A percentile compares a stretch with the other conserved stretches of the same genome.
These are phyloP conservation scores for Heliothis subflexa DNA, from an alignment of 1,140 invertebrate species.

Conservation along the genomic window DNA sequence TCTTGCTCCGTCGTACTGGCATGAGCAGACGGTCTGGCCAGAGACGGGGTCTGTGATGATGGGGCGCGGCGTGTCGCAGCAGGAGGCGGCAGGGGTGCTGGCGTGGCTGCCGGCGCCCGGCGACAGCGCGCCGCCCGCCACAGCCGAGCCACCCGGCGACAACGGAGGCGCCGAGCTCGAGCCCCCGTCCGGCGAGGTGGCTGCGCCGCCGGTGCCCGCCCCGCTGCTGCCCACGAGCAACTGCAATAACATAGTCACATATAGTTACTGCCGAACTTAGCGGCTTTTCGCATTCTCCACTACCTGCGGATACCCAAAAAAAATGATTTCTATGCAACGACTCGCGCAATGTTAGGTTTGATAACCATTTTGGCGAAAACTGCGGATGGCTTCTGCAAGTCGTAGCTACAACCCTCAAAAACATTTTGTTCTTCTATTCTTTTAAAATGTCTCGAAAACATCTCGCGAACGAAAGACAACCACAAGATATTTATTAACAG, in stretches of 20 bases:
- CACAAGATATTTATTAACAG: conserved; percentile 26
- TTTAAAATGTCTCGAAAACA: too few species aligned
- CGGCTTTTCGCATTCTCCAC: neutral
- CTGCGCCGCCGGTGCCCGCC: conserved; percentile 88
- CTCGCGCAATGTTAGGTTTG: too few species aligned
- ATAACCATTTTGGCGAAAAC: too few species aligned
- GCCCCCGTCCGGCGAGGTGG: conserved; percentile 88
- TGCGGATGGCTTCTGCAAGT: too few species aligned
- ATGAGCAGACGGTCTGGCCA: conserved; percentile 98
- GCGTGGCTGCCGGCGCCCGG: conserved; percentile 90
- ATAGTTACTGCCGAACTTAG: neutral
- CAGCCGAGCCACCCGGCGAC: conserved; percentile 88
- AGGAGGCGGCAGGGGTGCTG: conserved; percentile 88
- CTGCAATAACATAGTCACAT: conserved; percentile 84
- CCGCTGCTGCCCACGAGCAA: conserved; percentile 89
- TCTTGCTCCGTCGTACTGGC: conserved; percentile 95
- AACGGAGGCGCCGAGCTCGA: conserved; percentile 88
- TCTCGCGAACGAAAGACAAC: conserved; percentile 9
- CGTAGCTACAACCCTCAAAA: too few species aligned
- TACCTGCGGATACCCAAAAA: too few species aligned
- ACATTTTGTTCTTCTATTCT: too few species aligned
- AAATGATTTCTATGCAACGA: too few species aligned
- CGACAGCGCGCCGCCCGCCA: conserved; percentile 89
- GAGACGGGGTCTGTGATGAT: conserved; percentile 98
- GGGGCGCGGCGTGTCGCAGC: conserved; percentile 97